Evolutionary conservation across 1,140 invertebrate genomes (phyloP).

Genomic region (Ceratina australensis): DNA sequence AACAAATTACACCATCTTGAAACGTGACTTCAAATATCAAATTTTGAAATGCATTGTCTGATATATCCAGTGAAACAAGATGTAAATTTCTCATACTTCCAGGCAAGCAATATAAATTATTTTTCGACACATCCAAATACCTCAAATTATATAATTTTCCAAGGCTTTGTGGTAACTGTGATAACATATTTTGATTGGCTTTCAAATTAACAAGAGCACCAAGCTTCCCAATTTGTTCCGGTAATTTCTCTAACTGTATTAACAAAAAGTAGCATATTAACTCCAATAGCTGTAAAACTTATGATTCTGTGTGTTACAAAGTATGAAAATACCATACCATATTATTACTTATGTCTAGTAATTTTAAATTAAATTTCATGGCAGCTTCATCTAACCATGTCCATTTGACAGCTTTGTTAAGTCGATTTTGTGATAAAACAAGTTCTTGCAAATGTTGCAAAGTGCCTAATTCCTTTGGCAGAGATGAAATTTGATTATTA

Average conservation of each 20-base stretch:
- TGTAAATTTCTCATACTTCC: slow-evolving; percentile 80
- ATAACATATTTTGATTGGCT: slow-evolving; percentile 78
- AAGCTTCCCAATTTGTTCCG: slow-evolving; percentile 83
- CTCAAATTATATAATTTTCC: slow-evolving; percentile 73
- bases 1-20: slow-evolving; percentile 62
- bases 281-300: background rate
- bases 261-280: slow-evolving; percentile 43
- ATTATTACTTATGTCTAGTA: slow-evolving; percentile 84
- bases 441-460: slow-evolving; percentile 85
- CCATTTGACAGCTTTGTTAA: slow-evolving; percentile 83
- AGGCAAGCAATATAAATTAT: slow-evolving; percentile 78
- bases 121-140: slow-evolving; percentile 79
- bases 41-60: slow-evolving; percentile 78
- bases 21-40: slow-evolving; percentile 47
- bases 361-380: slow-evolving; percentile 78
- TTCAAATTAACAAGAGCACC: slow-evolving; percentile 81
- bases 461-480: slow-evolving; percentile 87
- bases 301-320: background rate
- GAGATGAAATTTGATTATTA: slow-evolving; percentile 86
- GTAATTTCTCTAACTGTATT: slow-evolving; percentile 75
- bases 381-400: slow-evolving; percentile 82
- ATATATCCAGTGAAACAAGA: slow-evolving; percentile 81
- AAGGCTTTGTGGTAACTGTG: slow-evolving; percentile 76
- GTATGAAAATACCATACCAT: slow-evolving; percentile 71
- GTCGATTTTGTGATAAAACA: slow-evolving; percentile 85